Percentiles rank a stretch among this genome's conserved stretches.
Evolutionary conservation across 2,113 vertebrate genomes (phyloP).

Genomic region (Coryphaenoides rupestris): DNA sequence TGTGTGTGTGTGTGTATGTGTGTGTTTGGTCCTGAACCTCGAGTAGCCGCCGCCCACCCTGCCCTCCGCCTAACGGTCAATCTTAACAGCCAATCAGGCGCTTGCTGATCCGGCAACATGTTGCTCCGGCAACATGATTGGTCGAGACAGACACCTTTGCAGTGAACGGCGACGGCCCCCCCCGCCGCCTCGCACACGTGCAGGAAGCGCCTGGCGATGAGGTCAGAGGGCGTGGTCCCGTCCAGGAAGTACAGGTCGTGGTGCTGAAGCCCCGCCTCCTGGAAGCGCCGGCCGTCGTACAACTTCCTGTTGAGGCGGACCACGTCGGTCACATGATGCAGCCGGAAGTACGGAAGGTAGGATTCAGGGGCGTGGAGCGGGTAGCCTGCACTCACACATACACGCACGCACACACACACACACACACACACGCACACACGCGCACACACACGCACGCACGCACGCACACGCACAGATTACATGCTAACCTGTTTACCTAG

Average conservation of each 20-base stretch:
- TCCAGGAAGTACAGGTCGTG: constrained; percentile 87
- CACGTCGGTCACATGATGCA: constrained; percentile 75
- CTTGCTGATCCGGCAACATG: too few species aligned
- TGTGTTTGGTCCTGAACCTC: too few species aligned
- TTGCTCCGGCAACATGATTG: too few species aligned
- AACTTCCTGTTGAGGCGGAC: constrained; percentile 87
- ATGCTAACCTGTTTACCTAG: too few species aligned
- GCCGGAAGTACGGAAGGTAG: constrained; percentile 84
- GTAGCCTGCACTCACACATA: constrained; percentile 69
- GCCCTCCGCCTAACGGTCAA: too few species aligned
- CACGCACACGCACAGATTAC: too few species aligned
- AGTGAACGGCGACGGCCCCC: constrained; percentile 83
- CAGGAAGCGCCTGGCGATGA: constrained; percentile 81
- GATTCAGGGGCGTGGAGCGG: constrained; percentile 88
- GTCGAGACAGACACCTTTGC: constrained; percentile 80
- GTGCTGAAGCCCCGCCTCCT: constrained; percentile 83
- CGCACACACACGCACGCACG: too few species aligned
- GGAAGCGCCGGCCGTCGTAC: constrained; percentile 83
- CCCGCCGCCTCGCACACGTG: constrained; percentile 82
- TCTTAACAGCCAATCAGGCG: too few species aligned
- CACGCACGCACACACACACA: too few species aligned
- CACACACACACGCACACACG: too few species aligned
- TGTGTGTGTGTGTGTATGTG: too few species aligned
- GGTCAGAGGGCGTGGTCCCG: constrained; percentile 84
- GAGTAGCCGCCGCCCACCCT: too few species aligned